Percentiles rank a stretch among this genome's conserved stretches.
phyloP scores from a whole-genome alignment of 2,888 invertebrate species.

The Acrocyrtus sp. region DNA sequence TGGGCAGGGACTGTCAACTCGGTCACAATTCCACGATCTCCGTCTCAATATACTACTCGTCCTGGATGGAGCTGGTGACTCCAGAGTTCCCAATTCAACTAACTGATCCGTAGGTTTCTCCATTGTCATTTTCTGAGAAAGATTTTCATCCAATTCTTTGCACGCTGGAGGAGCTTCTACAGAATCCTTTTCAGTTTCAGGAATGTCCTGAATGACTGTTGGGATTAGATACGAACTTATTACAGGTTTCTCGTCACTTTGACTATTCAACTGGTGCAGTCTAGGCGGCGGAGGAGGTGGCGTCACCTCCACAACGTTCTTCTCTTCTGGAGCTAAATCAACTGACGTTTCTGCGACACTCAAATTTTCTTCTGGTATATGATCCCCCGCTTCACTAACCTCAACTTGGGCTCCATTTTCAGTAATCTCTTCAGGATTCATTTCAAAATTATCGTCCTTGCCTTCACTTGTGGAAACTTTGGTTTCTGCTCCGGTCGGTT shows the following conservation, averaged over 20 bases:
- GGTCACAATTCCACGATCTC: conserved; percentile 61
- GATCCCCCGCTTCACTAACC: not conserved
- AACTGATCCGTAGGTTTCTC: not conserved
- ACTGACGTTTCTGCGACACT: not conserved
- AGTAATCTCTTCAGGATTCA: too few relatives aligned
- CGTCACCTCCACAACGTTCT: too few relatives aligned
- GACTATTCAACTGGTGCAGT: too few relatives aligned
- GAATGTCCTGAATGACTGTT: conserved; percentile 36
- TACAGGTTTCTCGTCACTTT: too few relatives aligned
- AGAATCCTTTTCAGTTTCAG: not conserved
- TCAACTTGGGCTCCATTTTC: not conserved
- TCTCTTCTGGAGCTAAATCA: not conserved
- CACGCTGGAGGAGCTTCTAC: too few relatives aligned
- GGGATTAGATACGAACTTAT: conserved; percentile 22
- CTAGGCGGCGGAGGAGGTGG: too few relatives aligned
- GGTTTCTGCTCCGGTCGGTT: conserved; percentile 24
- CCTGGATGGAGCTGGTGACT: conserved; percentile 7
- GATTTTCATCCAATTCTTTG: too few relatives aligned
- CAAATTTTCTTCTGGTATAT: too few relatives aligned
- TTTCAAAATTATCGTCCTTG: not conserved
- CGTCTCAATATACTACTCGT: conserved; percentile 39
- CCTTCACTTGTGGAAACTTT: not conserved
- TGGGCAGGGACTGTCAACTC: conserved; percentile 48
- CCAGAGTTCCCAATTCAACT: not conserved
- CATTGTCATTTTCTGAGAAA: too few relatives aligned